Evolutionary conservation across 1,140 invertebrate genomes (phyloP).

Genomic region (Euglossa dilemma): DNA sequence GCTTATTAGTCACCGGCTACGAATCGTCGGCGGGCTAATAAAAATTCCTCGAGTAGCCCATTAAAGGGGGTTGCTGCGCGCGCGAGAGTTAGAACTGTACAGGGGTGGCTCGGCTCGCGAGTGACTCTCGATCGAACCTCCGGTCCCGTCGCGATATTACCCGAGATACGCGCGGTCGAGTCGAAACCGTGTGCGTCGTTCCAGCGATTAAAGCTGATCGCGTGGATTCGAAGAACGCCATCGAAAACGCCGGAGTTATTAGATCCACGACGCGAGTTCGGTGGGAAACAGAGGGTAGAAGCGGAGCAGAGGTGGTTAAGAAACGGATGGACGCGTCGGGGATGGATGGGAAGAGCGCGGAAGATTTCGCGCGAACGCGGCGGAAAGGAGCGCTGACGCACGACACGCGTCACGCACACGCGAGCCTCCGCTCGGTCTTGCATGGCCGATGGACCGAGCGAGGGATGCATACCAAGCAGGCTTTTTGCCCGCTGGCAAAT

Average conservation of each 20-base stretch:
- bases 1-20: not conserved
- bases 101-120: no score
- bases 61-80: no score
- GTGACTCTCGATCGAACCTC: no score
- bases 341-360: slow-evolving; percentile 14
- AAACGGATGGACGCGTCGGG: not conserved
- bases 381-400: slow-evolving; percentile 30
- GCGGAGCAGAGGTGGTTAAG: not conserved
- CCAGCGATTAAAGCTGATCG: not conserved
- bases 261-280: no score
- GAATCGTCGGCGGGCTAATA: not conserved
- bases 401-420: slow-evolving; percentile 52
- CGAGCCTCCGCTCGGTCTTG: slow-evolving; percentile 42
- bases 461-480: slow-evolving; percentile 72
- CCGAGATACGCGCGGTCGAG: not conserved
- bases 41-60: not conserved
- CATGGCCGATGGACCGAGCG: slow-evolving; percentile 63
- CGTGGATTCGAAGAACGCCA: not conserved
- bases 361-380: slow-evolving; percentile 16
- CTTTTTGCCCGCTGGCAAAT: slow-evolving; percentile 70
- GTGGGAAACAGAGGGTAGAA: no score
- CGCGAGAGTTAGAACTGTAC: not conserved
- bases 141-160: not conserved
- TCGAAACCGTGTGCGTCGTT: not conserved
- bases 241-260: no score